Evolutionary conservation across 2,797 vertebrate species (phyloP).

Genomic region (Malacoctenus gilli): DNA sequence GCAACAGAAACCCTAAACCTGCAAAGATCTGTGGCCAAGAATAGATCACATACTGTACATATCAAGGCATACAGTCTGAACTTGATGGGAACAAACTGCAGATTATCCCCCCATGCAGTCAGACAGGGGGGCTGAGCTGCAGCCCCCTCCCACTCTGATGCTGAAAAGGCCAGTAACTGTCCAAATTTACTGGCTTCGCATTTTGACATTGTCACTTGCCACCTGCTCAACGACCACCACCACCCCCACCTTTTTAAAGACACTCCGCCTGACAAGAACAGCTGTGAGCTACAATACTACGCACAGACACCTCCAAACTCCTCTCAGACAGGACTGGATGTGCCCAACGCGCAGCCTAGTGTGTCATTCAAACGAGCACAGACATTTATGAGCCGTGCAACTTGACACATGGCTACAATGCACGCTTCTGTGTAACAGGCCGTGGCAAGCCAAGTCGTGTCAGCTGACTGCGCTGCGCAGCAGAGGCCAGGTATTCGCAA

Average conservation of each 20-base stretch:
- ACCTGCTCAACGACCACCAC: constrained; percentile 61
- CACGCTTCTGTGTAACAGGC: constrained; percentile 59
- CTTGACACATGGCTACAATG: constrained; percentile 61
- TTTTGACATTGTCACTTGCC: constrained; percentile 56
- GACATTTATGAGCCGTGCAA: constrained; percentile 45
- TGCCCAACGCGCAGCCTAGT: too few relatives aligned
- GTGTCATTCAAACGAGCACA: constrained; percentile 13
- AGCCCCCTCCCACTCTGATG: not conserved
- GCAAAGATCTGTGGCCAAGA: constrained; percentile 51
- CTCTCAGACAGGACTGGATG: not conserved
- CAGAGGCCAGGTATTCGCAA: constrained; percentile 71
- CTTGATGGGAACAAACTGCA: constrained; percentile 6
- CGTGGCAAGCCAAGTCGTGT: constrained; percentile 53
- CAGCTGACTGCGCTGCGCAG: constrained; percentile 75
- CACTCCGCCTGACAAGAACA: constrained; percentile 65
- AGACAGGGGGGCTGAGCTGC: not conserved
- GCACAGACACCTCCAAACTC: too few relatives aligned
- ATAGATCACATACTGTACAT: constrained; percentile 59
- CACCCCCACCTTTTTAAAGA: too few relatives aligned
- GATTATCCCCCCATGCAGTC: not conserved
- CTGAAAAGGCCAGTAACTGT: not conserved
- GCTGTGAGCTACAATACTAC: constrained; percentile 52
- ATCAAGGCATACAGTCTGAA: constrained; percentile 26
- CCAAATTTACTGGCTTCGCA: constrained; percentile 21
- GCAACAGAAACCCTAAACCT: constrained; percentile 49